Evolutionary conservation across 2,113 vertebrate species (phyloP), one percentile per base, ranked within the genome.

Genomic region (Athene noctua): DNA sequence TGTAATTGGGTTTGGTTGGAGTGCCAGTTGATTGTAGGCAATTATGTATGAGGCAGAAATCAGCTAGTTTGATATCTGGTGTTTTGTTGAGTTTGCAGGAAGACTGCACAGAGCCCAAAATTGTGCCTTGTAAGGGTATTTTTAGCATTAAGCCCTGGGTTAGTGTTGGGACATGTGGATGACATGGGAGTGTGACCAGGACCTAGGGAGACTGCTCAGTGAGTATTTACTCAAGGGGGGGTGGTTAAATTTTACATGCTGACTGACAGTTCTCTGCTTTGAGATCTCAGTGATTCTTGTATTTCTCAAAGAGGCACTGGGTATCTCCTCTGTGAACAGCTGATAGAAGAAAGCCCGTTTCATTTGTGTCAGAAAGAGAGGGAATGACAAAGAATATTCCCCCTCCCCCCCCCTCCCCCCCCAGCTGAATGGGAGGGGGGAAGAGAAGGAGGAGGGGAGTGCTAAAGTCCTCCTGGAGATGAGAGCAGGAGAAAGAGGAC

Each of bases 281-380:
- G 77, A 75, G 63, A 80, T 90, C 79, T 88, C 79, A 40, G 29
- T 78, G 55, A 72, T 89, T 80, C 71, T 81, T 82, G 8, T n/a
- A 42, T 73, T 94, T 94, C 75, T 70, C 75, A 70, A 40, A 90
- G 86, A 86, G 67, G 62, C 85, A 22, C 36, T 58, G 73, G 32
- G 11, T 87, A 59, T 92, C 67, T 94, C 22, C 40, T 70, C 90
- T 52, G 82, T 80, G 92, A 96, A 91, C 93, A 94, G 90, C 96
- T 94, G 95, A 96, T 66, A 66, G 88, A 93, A 95, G 92, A 96
- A 95, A 93, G 82, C 81, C 67, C 63, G 21, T 92, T 96, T 94
- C 34, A 88, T 94, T 80, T 93, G 82, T 93, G 79, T 88, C 67
- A 87, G 82, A 93, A 96, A 82, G 52, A 91, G 63, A 68, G 57